These are phyloP conservation scores for Euspilapteryx auroguttella DNA, from an alignment of 2,888 invertebrate species.

Conservation along the genomic window DNA sequence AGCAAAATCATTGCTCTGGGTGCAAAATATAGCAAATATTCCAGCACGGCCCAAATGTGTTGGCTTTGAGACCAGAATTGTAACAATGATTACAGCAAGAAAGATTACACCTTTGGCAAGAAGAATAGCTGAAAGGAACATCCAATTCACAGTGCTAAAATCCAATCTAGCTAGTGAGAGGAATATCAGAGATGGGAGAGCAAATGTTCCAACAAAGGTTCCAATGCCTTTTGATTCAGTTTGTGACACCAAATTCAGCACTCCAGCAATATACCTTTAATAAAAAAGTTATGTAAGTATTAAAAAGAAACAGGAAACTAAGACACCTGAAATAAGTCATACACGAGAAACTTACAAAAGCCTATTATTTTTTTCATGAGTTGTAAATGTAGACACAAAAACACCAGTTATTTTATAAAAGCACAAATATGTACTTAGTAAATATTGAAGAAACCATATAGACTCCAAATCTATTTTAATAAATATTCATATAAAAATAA, in stretches of 20 bases:
- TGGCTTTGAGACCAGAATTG: conserved; percentile 78
- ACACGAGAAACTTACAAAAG: no score
- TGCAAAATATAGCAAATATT: conserved; percentile 91
- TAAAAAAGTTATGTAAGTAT: no score
- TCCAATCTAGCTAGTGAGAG: conserved; percentile 84
- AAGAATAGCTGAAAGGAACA: conserved; percentile 82
- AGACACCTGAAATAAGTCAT: no score
- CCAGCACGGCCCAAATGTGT: conserved; percentile 84
- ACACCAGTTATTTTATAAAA: no score
- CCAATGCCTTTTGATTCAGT: conserved; percentile 88
- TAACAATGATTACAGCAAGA: conserved; percentile 74
- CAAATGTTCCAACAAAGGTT: conserved; percentile 92
- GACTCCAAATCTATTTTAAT: no score
- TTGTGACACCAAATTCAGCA: conserved; percentile 78
- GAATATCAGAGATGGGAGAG: conserved; percentile 90
- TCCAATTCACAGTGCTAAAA: conserved; percentile 86
- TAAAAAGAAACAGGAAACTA: no score
- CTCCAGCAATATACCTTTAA: conserved; percentile 81
- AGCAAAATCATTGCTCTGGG: conserved; percentile 97
- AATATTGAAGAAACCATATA: no score
- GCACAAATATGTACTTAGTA: no score
- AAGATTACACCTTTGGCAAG: conserved; percentile 87
- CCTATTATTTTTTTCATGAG: no score
- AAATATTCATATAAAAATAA: no score
- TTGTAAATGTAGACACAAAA: no score